Evolutionary conservation across 2,113 vertebrate species (phyloP), one percentile per base, ranked within the genome.

Genomic region (Arenaria interpres): DNA sequence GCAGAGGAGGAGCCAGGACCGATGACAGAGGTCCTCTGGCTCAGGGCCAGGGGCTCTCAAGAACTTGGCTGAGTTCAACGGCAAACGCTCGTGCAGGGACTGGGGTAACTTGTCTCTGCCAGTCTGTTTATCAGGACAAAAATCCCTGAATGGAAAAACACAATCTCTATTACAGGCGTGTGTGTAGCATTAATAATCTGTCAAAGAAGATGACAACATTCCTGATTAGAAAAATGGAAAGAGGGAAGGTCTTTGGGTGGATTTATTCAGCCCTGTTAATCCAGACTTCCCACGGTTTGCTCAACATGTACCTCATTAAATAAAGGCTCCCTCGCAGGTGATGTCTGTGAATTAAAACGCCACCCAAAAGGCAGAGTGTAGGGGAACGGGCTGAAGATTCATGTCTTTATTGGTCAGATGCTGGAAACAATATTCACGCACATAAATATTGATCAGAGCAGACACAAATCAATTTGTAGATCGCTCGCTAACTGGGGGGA

Each of bases 51-150:
- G 0, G 13, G 50, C 90, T 93, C 82, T 92, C 85, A 96, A 71
- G 92, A 78, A 78, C 63, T 82, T 94, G 95, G 94, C 94, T 84
- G 94, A 8, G 9, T 57, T 67, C 4, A 19, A 37, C 32, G 21
- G 84, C 90, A 88, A 89, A 51, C 85, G 18, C 10, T 35, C 3
- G 3, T 20, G 75, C 83, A 57, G 78, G 24, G 95, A 28, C 82
- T 15, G 82, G 82, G 85, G 76, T 62, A 76, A 78, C 85, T 88
- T 48, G 82, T 71, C 93, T 91, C 2, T 88, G 88, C 82, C 94
- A 96, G 93, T 43, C 92, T 90, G 82, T 71, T 95, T 90, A 94
- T 92, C 95, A 81, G 75, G 75, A 86, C 95, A 93, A 75, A 89
- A 92, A 90, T 93, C 89, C 92, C 92, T 51, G 75, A 90, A 84